Evolutionary conservation across 64 coral and sea anemone species (phyloP).

Genomic region (Actinia equina): DNA sequence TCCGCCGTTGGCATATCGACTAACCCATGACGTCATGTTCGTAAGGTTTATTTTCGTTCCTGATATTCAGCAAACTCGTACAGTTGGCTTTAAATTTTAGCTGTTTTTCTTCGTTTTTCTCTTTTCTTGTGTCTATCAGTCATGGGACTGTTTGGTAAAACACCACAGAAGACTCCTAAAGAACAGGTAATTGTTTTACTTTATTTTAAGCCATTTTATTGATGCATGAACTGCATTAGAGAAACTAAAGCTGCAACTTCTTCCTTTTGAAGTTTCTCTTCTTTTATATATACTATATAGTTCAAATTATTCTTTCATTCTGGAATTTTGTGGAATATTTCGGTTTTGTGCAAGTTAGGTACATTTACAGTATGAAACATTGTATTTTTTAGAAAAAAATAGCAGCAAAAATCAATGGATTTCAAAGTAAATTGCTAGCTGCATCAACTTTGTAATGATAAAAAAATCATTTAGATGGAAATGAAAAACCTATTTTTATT

Average conservation of each 20-base stretch:
- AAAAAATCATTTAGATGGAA: no score
- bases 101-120: background rate
- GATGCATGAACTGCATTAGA: background rate
- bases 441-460: no score
- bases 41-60: conserved; percentile 16
- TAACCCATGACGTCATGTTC: conserved; percentile 15
- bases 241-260: background rate
- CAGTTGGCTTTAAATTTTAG: background rate
- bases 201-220: background rate
- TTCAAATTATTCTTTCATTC: background rate
- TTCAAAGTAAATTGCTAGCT: no score
- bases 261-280: background rate
- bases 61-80: background rate
- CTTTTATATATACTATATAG: background rate
- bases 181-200: conserved; percentile 53
- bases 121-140: background rate
- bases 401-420: no score
- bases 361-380: no score
- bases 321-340: background rate
- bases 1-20: background rate
- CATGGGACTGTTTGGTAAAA: conserved; percentile 87
- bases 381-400: no score
- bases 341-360: no score
- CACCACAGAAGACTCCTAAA: conserved; percentile 70
- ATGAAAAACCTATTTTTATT: no score